Conservation (phyloP, 2,113 vertebrate species). For the Nycticorax nycticorax region DNA sequence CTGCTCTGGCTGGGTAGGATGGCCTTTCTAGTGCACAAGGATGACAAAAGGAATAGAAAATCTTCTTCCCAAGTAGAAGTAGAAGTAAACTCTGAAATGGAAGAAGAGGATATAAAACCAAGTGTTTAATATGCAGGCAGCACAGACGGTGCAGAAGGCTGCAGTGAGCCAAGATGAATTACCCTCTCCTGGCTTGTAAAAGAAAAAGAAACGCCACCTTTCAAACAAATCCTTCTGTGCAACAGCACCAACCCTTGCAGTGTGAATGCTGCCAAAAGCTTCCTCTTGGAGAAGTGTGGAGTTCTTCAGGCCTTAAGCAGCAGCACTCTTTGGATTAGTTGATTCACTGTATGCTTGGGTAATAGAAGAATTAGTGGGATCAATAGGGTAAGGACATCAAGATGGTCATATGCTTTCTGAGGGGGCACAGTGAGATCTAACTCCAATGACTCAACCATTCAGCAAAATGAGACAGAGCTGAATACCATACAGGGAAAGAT, state of each 20-base stretch:
- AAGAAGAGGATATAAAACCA: not conserved
- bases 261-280: not conserved
- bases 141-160: conserved; percentile 12
- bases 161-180: conserved; percentile 27
- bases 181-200: conserved; percentile 3
- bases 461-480: not conserved
- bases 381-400: not conserved
- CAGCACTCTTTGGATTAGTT: not conserved
- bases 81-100: not conserved
- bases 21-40: not conserved
- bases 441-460: not conserved
- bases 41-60: not conserved
- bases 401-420: not conserved
- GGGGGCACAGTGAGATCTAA: not conserved
- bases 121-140: conserved; percentile 28
- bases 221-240: conserved; percentile 39
- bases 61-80: not conserved
- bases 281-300: not conserved
- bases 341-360: not conserved
- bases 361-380: not conserved
- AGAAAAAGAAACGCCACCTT: not conserved
- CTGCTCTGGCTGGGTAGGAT: not conserved
- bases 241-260: not conserved
- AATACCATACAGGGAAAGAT: not conserved
- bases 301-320: not conserved